A percentile compares a stretch with the other conserved stretches of the same genome.
Conservation (phyloP, 2,797 vertebrate genomes). For the Pangasius djambal region DNA sequence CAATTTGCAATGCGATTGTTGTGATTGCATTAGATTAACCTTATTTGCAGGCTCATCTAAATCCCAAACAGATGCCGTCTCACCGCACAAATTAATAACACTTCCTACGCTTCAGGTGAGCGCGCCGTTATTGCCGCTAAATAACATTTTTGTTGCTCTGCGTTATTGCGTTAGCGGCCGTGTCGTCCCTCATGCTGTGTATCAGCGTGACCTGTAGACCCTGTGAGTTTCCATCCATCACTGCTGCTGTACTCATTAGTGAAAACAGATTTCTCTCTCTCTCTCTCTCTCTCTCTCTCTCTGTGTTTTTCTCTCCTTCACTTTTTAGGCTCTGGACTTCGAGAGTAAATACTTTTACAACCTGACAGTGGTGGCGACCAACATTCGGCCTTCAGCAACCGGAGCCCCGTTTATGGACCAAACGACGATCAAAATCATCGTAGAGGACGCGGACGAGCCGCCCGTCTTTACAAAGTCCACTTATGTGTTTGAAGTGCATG, state of each 20-base stretch:
- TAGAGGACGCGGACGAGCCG: constrained; percentile 94
- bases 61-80: constrained; percentile 61
- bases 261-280: constrained; percentile 59
- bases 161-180: constrained; percentile 39
- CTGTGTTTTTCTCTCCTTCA: constrained; percentile 53
- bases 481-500: constrained; percentile 91
- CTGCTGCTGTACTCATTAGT: constrained; percentile 68
- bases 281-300: constrained; percentile 60
- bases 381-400: constrained; percentile 80
- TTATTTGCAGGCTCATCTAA: constrained; percentile 60
- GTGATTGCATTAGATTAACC: constrained; percentile 64
- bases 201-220: constrained; percentile 66
- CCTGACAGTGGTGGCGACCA: constrained; percentile 91
- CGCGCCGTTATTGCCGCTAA: constrained; percentile 58
- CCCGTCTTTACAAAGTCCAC: constrained; percentile 88
- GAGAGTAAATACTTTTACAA: constrained; percentile 92
- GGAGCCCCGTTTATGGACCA: constrained; percentile 93
- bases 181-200: constrained; percentile 23
- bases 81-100: constrained; percentile 60
- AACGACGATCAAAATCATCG: constrained; percentile 87
- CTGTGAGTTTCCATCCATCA: constrained; percentile 69
- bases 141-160: constrained; percentile 52
- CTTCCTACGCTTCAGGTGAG: constrained; percentile 60
- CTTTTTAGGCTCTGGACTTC: constrained; percentile 90
- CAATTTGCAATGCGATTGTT: constrained; percentile 61